Evolutionary conservation across 1,140 invertebrate genomes (phyloP), one percentile per base, ranked within the genome.

Genomic region (Hylyphantes graminicola): DNA sequence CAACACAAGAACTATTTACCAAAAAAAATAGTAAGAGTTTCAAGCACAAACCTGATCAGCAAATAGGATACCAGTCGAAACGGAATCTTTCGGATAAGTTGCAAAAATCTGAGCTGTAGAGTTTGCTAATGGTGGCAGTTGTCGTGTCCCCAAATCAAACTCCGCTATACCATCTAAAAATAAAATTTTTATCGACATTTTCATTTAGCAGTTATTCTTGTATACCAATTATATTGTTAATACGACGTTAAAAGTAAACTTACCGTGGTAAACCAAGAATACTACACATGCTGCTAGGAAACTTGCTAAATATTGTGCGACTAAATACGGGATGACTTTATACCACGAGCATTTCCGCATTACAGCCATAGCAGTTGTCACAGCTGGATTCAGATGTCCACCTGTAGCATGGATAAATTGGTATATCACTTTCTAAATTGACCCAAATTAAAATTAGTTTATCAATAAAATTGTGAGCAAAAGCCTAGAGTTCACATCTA

Each of bases 361-460:
- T 87, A 93, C 92, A 4, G 90, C 91, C 55, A 93, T 90, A 59
- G 92, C 91, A 83, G 91, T 86, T 12, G 93, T 88, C 68, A 89
- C 7, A 91, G 86, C 79, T 92, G 86, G 61, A 93, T 87, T 57
- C 92, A 86, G 15, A 51, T 83, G 81, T 7, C 90, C 91, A 8
- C 92, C 93, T 48, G 91, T 91, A 59, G 92, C 8, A 8, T 21
- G 88, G n/a, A 17, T 12, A 61, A 61, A 61, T 15, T 6, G 13
- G 15, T 57, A 10, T n/a, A n/a, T n/a, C n/a, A n/a, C n/a, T n/a
- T n/a, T n/a, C n/a, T n/a, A n/a, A 35, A 35, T 1, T 35, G 35
- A 35, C 5, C 1, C 5, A 35, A 35, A 1, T 35, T 1, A 35
- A 35, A 35, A 35, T 35, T 5, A 5, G 35, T 35, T n/a, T 5